Conservation (phyloP, 2,888 invertebrate species). For the Neocrepidodera transversa region DNA sequence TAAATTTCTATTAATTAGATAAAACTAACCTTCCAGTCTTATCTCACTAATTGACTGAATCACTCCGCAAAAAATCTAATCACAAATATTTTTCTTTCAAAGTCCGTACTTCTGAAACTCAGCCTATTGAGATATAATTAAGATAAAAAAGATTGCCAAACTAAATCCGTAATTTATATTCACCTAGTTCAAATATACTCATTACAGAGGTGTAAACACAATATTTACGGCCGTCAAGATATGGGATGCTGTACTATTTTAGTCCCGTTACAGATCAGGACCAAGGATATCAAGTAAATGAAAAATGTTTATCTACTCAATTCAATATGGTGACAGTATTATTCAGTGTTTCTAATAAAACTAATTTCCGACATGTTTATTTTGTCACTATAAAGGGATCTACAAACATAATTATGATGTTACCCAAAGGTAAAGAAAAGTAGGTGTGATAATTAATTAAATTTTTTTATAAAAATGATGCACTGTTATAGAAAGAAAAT, state of each 20-base stretch:
- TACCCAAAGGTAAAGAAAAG: too few relatives aligned
- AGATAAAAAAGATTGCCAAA: constrained; percentile 9
- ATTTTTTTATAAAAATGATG: too few relatives aligned
- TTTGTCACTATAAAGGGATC: too few relatives aligned
- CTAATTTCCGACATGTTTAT: too few relatives aligned
- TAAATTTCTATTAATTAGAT: background rate
- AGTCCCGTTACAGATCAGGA: background rate
- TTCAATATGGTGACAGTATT: too few relatives aligned
- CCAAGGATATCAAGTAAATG: too few relatives aligned
- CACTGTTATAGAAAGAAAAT: too few relatives aligned
- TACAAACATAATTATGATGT: too few relatives aligned
- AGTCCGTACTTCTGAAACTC: background rate
- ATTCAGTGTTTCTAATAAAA: too few relatives aligned
- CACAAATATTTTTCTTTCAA: constrained; percentile 1
- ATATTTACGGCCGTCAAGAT: background rate
- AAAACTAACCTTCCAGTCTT: background rate
- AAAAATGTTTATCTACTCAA: too few relatives aligned
- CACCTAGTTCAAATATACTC: background rate
- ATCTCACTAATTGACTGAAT: background rate
- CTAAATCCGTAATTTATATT: constrained; percentile 6
- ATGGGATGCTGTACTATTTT: background rate
- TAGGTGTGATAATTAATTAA: too few relatives aligned
- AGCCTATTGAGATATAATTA: background rate
- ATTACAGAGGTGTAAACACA: background rate
- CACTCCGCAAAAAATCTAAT: constrained; percentile 5